A percentile compares a stretch with the other conserved stretches of the same genome.
These are phyloP conservation scores for Cataglyphis livida DNA, from an alignment of 2,888 invertebrate species.

Conservation along the genomic window DNA sequence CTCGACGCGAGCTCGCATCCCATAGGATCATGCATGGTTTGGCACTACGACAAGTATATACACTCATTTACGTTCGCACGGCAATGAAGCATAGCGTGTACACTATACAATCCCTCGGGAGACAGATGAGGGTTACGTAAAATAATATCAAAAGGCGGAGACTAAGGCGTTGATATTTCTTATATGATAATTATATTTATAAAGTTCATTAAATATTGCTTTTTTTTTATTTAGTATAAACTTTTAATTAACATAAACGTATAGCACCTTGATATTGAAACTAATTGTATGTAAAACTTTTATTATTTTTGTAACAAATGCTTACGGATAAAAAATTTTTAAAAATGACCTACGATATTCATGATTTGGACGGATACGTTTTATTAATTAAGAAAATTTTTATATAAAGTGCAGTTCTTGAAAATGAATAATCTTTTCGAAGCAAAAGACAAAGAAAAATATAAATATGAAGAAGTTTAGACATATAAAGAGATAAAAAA, in stretches of 20 bases:
- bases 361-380: not conserved
- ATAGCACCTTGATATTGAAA: not conserved
- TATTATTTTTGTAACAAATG: not conserved
- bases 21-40: conserved; percentile 19
- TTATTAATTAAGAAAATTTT: conserved; percentile 11
- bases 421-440: not conserved
- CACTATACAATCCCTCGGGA: not conserved
- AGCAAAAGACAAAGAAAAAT: not conserved
- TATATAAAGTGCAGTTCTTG: not conserved
- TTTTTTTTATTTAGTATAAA: not conserved
- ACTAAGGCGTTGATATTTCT: not conserved
- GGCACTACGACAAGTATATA: not conserved
- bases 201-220: not conserved
- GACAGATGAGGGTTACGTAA: not conserved
- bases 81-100: conserved; percentile 8
- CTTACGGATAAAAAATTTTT: not conserved
- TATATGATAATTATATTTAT: not conserved
- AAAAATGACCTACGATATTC: not conserved
- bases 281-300: not conserved
- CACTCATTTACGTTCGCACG: conserved; percentile 14
- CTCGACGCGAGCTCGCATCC: conserved; percentile 1
- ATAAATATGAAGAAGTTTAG: not conserved
- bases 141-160: not conserved
- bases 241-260: not conserved
- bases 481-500: not conserved